Conservation (phyloP, 2,888 invertebrate species). For the Elysia crispata region DNA sequence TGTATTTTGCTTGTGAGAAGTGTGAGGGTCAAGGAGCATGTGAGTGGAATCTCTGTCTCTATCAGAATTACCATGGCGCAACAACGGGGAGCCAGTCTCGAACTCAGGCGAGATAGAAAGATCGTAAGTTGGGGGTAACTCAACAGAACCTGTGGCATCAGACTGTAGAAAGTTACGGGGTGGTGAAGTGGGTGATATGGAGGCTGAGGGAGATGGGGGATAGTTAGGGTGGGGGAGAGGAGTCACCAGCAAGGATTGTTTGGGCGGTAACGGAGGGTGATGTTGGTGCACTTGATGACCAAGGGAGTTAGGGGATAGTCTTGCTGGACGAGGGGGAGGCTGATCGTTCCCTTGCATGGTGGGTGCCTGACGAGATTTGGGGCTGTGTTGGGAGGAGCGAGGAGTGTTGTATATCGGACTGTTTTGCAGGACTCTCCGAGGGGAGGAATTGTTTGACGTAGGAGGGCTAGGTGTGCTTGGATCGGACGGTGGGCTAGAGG, state of each 20-base stretch:
- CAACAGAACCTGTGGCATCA: background rate
- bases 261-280: background rate
- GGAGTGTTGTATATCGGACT: background rate
- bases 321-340: background rate
- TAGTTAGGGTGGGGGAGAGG: background rate
- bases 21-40: slow-evolving; percentile 41
- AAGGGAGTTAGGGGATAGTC: background rate
- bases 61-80: too few species aligned
- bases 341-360: background rate
- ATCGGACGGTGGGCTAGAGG: background rate
- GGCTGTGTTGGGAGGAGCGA: background rate
- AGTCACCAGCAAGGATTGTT: background rate
- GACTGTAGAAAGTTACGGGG: background rate
- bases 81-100: background rate
- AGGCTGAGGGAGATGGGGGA: background rate
- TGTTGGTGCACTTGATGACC: background rate
- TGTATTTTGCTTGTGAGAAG: background rate
- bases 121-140: slow-evolving; percentile 43
- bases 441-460: background rate
- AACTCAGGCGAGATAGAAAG: slow-evolving; percentile 18
- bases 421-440: background rate
- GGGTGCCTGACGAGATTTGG: background rate
- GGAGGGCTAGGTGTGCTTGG: background rate
- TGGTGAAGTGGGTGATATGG: background rate
- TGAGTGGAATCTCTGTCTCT: slow-evolving; percentile 45